Base-by-base conservation (phyloP, 2,888 invertebrate genomes). In the Conistra vaccinii region DNA sequence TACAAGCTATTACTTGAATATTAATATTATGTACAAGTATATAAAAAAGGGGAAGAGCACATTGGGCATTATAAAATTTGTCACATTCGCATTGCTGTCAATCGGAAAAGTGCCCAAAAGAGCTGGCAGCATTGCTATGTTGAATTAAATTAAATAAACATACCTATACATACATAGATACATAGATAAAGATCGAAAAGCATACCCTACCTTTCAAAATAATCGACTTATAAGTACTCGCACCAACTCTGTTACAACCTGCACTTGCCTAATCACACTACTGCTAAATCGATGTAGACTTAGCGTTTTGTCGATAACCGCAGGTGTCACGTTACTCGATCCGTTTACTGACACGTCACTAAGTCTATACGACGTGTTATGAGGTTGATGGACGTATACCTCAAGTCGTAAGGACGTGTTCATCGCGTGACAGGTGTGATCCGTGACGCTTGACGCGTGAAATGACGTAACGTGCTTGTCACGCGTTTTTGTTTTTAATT, bases 271-370 rank as follows among this genome's bases (percentile, higher is more conserved):
- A 83, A 76, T 69, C 60, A 70, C 10, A 60, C n/a, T 67, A 70
- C 68, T 58, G 60, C 90, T 88, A 92, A 92, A 93, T 91, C 87
- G 86, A 87, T 88, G 89, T 86, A 87, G 92, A 93, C 93, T 90
- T 88, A 87, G 87, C 93, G 90, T 94, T 95, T 95, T 94, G 95
- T 95, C 92, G 91, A 91, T 89, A 90, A 93, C 94, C 94, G 85
- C 94, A 93, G 84, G 83, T 87, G 72, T 88, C 92, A 88, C 90
- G 89, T 92, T 91, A 91, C 89, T 88, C 92, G 92, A 91, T 57
- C 66, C 91, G 90, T 88, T 90, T 91, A 94, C 87, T 93, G 92
- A 91, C 85, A 88, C 94, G 92, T 91, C 90, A 95, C 94, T 96
- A 96, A 96, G 94, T 85, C 86, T 81, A 88, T 87, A 87, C 76